A percentile compares a stretch with the other conserved stretches of the same genome.
These are phyloP conservation scores for Aphyosemion australe DNA, from an alignment of 2,113 vertebrate species.

Conservation along the genomic window DNA sequence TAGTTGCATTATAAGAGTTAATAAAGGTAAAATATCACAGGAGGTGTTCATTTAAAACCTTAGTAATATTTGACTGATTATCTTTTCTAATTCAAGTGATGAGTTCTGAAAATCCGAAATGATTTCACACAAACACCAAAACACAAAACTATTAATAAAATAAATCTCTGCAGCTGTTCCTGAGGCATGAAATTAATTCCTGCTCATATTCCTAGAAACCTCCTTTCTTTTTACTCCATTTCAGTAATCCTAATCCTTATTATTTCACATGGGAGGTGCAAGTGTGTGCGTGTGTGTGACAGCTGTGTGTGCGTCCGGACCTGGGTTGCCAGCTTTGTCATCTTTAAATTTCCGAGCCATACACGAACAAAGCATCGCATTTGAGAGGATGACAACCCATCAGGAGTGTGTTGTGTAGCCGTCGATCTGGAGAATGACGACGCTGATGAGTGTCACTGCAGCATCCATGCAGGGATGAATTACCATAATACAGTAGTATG, in stretches of 20 bases:
- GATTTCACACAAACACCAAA: no score
- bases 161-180: no score
- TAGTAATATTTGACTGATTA: no score
- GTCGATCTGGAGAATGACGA: slow-evolving; percentile 52
- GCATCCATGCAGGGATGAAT: slow-evolving; percentile 45
- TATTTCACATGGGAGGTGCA: neutral
- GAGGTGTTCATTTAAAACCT: no score
- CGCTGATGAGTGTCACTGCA: slow-evolving; percentile 40
- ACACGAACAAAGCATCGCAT: slow-evolving; percentile 39
- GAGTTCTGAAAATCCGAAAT: no score
- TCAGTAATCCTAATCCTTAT: slow-evolving; percentile 8
- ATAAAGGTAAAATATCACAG: no score
- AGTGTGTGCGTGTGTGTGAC: neutral
- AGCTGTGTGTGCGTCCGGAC: neutral
- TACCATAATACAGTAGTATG: slow-evolving; percentile 53
- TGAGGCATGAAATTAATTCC: no score
- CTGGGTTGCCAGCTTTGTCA: slow-evolving; percentile 14
- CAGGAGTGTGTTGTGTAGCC: slow-evolving; percentile 30
- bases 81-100: no score
- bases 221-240: no score
- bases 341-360: slow-evolving; percentile 29
- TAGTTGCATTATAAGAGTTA: no score
- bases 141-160: no score
- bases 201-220: no score
- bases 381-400: slow-evolving; percentile 50